phyloP scores from a whole-genome alignment of 2,113 vertebrate species.

The Pseudorectes ferrugineus region DNA sequence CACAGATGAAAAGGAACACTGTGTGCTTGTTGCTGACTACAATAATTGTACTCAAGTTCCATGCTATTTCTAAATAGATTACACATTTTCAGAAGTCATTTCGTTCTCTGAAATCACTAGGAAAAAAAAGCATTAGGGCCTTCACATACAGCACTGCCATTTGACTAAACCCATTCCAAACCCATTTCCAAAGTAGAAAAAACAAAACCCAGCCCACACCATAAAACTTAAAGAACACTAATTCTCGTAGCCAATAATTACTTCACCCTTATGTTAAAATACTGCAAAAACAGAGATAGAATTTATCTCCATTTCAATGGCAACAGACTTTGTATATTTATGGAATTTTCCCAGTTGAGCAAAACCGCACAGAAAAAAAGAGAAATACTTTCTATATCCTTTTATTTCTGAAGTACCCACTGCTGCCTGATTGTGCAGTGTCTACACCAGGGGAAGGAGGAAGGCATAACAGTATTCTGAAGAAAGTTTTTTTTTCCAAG shows the following conservation, averaged over 20 bases:
- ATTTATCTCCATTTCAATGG: not conserved
- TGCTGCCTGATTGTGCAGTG: not conserved
- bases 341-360: not conserved
- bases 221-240: not conserved
- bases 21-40: not conserved
- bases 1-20: constrained; percentile 42
- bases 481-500: not conserved
- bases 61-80: constrained; percentile 11
- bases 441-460: not conserved
- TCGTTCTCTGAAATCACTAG: not conserved
- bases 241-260: not conserved
- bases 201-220: not conserved
- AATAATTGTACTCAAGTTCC: not conserved
- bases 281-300: not conserved
- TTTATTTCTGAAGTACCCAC: not conserved
- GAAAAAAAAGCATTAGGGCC: not conserved
- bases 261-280: not conserved
- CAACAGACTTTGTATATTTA: not conserved
- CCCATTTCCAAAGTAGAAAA: not conserved
- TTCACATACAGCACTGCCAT: not conserved
- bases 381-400: not conserved
- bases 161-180: not conserved
- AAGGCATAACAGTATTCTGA: not conserved
- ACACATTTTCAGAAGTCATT: constrained; percentile 31
- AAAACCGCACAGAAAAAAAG: not conserved